Base-by-base conservation (phyloP, 2,888 invertebrate genomes). In the Fragum whitleyi region DNA sequence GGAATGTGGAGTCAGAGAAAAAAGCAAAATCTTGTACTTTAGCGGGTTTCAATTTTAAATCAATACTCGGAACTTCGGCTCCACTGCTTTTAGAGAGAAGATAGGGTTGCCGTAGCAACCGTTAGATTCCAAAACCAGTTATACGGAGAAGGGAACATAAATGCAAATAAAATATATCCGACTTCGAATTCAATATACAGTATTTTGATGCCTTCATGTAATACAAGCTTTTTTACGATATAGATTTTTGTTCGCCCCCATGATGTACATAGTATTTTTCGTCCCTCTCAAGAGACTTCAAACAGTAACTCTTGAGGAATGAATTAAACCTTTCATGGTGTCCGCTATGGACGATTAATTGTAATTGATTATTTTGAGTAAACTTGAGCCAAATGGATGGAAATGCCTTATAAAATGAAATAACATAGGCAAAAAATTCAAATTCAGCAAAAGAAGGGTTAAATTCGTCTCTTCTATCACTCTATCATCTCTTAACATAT, bases 101-200 rank as follows among this genome's bases (percentile, higher is more conserved):
- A 80, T 78, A 75, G 69, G 42, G 83, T 83, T 73, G 55, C 83
- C 78, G 68, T 78, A 75, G 78, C 67, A 77, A 83, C 80, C 36
- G 68, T 67, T 65, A 55, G 74, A 73, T 68, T 57, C 67, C 68
- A 75, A 51, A 67, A 73, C 69, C 75, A 77, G 65, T 72, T 73
- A 74, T 36, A 62, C 59, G 74, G 76, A 36, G 47, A 47, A 47
- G n/a, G 47, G 47, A 61, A 77, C 83, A 74, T 75, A 74, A 83
- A 79, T 83, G 83, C 83, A 83, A 83, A 79, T 83, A 83, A 83
- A 79, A 83, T 71, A 77, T 81, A 69, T 77, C 74, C 42, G 73
- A 47, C 69, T 51, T 29, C 26, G 53, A 53, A 69, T 69, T 53
- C 65, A 65, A 65, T 65, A 65, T 65, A 65, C 57, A 57, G 26